Conservation (phyloP, 2,888 invertebrate species). For the Athalia rosae region DNA sequence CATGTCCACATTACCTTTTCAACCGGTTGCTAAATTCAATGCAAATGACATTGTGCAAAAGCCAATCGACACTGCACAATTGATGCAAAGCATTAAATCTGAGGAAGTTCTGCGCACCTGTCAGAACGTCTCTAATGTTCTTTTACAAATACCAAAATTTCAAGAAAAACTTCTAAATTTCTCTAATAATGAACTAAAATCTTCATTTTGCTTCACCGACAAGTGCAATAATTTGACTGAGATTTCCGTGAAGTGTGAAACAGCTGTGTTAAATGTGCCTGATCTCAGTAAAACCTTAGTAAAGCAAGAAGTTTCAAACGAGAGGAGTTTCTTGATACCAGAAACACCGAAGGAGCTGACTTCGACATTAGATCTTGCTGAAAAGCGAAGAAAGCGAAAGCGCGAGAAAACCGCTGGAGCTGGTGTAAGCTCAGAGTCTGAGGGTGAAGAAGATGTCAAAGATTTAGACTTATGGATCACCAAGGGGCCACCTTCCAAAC, state of each 20-base stretch:
- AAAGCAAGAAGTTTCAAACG: slow-evolving; percentile 60
- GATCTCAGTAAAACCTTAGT: slow-evolving; percentile 67
- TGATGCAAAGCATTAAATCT: slow-evolving; percentile 68
- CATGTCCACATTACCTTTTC: slow-evolving; percentile 62
- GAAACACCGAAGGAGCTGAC: slow-evolving; percentile 64
- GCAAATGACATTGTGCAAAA: slow-evolving; percentile 62
- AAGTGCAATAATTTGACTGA: slow-evolving; percentile 70
- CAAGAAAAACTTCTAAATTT: slow-evolving; percentile 69
- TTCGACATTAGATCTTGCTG: slow-evolving; percentile 76
- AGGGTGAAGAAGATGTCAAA: slow-evolving; percentile 74
- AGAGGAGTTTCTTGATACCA: slow-evolving; percentile 56
- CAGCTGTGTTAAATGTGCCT: slow-evolving; percentile 70
- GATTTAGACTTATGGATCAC: slow-evolving; percentile 77
- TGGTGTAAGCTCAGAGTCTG: slow-evolving; percentile 75
- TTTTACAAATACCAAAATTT: slow-evolving; percentile 69
- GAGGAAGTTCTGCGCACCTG: slow-evolving; percentile 69
- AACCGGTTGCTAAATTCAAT: slow-evolving; percentile 63
- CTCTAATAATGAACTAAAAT: slow-evolving; percentile 61
- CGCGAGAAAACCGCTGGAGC: slow-evolving; percentile 63
- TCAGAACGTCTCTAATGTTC: slow-evolving; percentile 69
- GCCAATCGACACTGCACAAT: slow-evolving; percentile 60
- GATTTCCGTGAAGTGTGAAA: slow-evolving; percentile 64
- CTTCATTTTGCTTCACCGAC: slow-evolving; percentile 64
- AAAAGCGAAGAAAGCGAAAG: slow-evolving; percentile 75
- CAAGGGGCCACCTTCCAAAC: slow-evolving; percentile 75